phyloP scores from a whole-genome alignment of 2,113 vertebrate species.

The Turdus rufiventris region DNA sequence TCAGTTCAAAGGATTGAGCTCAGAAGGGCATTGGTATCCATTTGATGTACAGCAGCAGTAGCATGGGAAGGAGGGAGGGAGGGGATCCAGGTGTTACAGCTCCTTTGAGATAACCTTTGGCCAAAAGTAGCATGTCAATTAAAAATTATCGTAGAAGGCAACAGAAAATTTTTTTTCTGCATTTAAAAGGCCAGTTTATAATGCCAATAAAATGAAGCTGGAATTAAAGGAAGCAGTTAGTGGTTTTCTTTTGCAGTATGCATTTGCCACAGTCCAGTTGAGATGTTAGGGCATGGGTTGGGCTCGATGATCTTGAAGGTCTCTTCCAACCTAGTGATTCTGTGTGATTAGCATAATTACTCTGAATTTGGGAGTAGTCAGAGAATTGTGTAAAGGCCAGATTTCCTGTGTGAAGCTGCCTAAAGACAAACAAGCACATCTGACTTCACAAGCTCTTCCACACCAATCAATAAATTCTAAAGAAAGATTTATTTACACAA shows the following conservation, averaged over 20 bases:
- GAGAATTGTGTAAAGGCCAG: not conserved
- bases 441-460: not conserved
- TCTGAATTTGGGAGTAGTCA: not conserved
- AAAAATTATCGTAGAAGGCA: not conserved
- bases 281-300: no score
- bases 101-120: not conserved
- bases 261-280: no score
- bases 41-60: not conserved
- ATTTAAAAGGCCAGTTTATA: not conserved
- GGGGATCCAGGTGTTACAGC: not conserved
- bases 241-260: not conserved
- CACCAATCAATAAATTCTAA: conserved; percentile 20
- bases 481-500: not conserved
- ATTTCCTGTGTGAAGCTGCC: not conserved
- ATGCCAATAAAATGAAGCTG: not conserved
- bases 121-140: not conserved
- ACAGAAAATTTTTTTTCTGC: not conserved
- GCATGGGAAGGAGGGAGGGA: not conserved
- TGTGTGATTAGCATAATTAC: not conserved
- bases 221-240: not conserved
- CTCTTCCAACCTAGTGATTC: no score
- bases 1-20: not conserved
- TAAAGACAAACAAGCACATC: not conserved
- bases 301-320: no score
- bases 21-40: not conserved